Evolutionary conservation across 2,888 invertebrate genomes (phyloP).

Genomic region (Cotesia congregata): DNA sequence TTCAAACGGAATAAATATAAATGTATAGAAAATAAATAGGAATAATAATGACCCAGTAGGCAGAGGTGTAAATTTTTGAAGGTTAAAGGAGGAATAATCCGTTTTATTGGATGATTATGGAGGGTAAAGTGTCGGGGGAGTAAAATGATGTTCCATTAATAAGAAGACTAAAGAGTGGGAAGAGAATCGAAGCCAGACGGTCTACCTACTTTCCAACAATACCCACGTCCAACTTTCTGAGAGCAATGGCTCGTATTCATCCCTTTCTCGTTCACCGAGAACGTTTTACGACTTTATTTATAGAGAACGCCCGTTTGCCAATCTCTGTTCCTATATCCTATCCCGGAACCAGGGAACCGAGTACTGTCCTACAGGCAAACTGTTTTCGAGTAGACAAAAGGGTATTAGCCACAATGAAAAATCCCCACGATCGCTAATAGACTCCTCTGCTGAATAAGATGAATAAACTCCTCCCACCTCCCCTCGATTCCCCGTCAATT

Average conservation of each 20-base stretch:
- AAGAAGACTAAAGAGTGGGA: slow-evolving; percentile 29
- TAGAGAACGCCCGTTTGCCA: slow-evolving; percentile 39
- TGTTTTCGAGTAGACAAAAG: slow-evolving; percentile 40
- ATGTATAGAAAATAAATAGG: too few relatives aligned
- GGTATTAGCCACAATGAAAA: slow-evolving; percentile 32
- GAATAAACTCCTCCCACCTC: too few relatives aligned
- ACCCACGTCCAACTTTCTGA: slow-evolving; percentile 42
- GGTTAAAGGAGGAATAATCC: slow-evolving; percentile 37
- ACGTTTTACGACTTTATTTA: slow-evolving; percentile 45
- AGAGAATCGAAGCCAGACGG: slow-evolving; percentile 43
- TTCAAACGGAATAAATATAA: too few relatives aligned
- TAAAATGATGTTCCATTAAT: slow-evolving; percentile 43
- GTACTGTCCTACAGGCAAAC: slow-evolving; percentile 25
- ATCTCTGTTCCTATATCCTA: slow-evolving; percentile 26
- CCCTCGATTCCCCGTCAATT: too few relatives aligned
- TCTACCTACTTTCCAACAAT: slow-evolving; percentile 44
- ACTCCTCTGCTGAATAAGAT: background rate
- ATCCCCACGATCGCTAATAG: background rate
- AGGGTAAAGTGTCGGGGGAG: slow-evolving; percentile 33
- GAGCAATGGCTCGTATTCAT: slow-evolving; percentile 45
- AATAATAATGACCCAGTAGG: too few relatives aligned
- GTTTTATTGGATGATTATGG: slow-evolving; percentile 43
- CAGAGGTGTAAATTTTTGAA: background rate
- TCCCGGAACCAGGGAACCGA: background rate
- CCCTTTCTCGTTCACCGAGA: slow-evolving; percentile 40